A percentile compares a stretch with the other conserved stretches of the same genome.
Evolutionary conservation across 2,888 invertebrate species (phyloP).

Genomic region (Allophyes oxyacanthae): DNA sequence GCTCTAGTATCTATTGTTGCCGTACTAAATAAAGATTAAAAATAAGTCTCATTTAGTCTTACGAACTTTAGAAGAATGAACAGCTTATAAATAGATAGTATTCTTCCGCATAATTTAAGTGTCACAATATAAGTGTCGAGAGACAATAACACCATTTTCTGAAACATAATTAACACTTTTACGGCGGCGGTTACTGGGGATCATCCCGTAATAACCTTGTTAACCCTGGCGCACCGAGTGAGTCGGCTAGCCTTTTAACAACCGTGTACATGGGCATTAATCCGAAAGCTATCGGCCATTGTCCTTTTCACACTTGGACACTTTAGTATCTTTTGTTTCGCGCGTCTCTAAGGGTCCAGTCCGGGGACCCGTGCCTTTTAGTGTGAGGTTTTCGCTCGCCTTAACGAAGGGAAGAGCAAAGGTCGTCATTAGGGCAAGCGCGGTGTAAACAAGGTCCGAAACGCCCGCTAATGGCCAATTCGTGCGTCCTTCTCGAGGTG

Average conservation of each 20-base stretch:
- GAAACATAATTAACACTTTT: slow-evolving; percentile 88
- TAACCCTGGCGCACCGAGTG: slow-evolving; percentile 86
- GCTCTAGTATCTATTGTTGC: slow-evolving; percentile 57
- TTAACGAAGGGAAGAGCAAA: slow-evolving; percentile 90
- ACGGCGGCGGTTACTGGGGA: slow-evolving; percentile 86
- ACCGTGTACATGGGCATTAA: slow-evolving; percentile 87
- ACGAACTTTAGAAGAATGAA: neutral
- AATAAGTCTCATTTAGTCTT: slow-evolving; percentile 3
- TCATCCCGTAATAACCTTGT: slow-evolving; percentile 89
- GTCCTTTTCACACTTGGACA: slow-evolving; percentile 78
- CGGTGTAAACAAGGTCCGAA: slow-evolving; percentile 89
- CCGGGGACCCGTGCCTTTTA: slow-evolving; percentile 86
- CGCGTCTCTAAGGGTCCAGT: slow-evolving; percentile 82
- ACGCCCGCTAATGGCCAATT: slow-evolving; percentile 89
- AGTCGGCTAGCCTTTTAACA: slow-evolving; percentile 88
- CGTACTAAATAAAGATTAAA: slow-evolving; percentile 56
- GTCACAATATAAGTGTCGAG: slow-evolving; percentile 66
- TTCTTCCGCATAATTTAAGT: slow-evolving; percentile 51
- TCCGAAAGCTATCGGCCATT: slow-evolving; percentile 87
- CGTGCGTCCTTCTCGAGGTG: slow-evolving; percentile 87
- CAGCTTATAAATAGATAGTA: slow-evolving; percentile 2
- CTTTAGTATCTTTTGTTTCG: slow-evolving; percentile 76
- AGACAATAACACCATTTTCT: slow-evolving; percentile 79
- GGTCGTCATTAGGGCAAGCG: slow-evolving; percentile 90
- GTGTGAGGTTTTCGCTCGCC: slow-evolving; percentile 89